These are phyloP conservation scores for Montifringilla adamsi DNA, from an alignment of 2,113 vertebrate genomes.

Conservation along the genomic window DNA sequence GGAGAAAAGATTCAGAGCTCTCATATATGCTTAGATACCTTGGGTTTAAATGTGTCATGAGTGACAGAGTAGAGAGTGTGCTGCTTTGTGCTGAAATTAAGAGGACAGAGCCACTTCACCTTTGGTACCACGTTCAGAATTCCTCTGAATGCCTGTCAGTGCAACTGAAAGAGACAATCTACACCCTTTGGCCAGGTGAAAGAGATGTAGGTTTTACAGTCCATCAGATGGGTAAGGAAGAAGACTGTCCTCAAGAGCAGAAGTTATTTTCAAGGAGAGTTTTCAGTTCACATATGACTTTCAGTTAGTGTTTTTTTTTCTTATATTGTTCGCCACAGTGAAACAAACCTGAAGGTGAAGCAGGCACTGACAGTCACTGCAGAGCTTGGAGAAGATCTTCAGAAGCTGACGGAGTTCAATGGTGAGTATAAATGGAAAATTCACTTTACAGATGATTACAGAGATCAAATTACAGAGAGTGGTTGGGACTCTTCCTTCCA, in stretches of 20 bases:
- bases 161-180: background rate
- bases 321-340: slow-evolving; percentile 71
- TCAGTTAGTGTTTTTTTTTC: background rate
- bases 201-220: background rate
- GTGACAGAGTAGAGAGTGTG: background rate
- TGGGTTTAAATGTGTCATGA: background rate
- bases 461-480: background rate
- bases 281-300: background rate
- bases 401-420: slow-evolving; percentile 78
- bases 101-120: background rate
- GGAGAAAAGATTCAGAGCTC: background rate
- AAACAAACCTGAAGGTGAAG: slow-evolving; percentile 97
- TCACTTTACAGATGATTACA: background rate
- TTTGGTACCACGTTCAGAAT: background rate
- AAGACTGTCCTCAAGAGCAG: background rate
- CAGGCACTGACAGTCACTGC: slow-evolving; percentile 87
- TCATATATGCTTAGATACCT: background rate
- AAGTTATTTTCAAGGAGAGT: background rate
- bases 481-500: background rate
- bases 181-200: background rate
- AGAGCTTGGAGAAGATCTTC: slow-evolving; percentile 78
- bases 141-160: background rate
- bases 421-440: slow-evolving; percentile 73
- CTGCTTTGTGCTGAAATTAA: background rate
- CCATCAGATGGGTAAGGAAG: background rate